Base-by-base conservation (phyloP, 2,113 vertebrate genomes). In the Brachyistius frenatus region DNA sequence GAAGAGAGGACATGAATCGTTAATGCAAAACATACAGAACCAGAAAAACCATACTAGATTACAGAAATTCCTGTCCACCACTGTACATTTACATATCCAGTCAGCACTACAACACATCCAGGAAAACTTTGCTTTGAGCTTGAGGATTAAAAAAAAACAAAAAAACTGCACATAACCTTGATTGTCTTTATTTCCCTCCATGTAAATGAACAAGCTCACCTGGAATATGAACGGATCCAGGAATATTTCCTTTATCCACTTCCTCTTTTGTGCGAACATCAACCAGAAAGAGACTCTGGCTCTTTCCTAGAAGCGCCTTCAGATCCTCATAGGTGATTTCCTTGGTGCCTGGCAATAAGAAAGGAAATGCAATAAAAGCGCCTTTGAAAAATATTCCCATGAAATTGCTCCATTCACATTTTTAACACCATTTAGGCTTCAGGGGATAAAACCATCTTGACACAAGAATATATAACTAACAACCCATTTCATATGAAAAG, bases 251-350 rank as follows among this genome's bases (percentile, higher is more conserved):
- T n/a, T 58, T 80, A 3, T 88, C 86, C 35, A 95, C 90, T 69
- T 96, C 95, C 1, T 88, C 92, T 69, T 94, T 77, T 15, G 61
- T 70, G 10, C 94, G 92, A 5, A 95, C 95, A 41, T 96, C 95
- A 30, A 96, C 83, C 69, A 96, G 33, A 54, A 94, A 2, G 14
- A 96, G 84, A 37, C 81, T 79, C 0, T 82, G 60, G 36, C 76
- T 90, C 9, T 90, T 88, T 57, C 15, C 80, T 7, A 93, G 14
- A 35, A 95, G 88, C 0, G 56, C 80, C 77, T 94, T 94, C 58
- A 96, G 71, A 3, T 95, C 94, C 9, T 78, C 77, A 60, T 94
- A 93, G 23, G 92, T 90, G 36, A 95, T 93, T 0, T 73, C 84
- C 54, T 86, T 89, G 15, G 68, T 66, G 0, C 1, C 90, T 92